phyloP scores from a whole-genome alignment of 1,140 invertebrate species.

The Metopolophium dirhodum region DNA sequence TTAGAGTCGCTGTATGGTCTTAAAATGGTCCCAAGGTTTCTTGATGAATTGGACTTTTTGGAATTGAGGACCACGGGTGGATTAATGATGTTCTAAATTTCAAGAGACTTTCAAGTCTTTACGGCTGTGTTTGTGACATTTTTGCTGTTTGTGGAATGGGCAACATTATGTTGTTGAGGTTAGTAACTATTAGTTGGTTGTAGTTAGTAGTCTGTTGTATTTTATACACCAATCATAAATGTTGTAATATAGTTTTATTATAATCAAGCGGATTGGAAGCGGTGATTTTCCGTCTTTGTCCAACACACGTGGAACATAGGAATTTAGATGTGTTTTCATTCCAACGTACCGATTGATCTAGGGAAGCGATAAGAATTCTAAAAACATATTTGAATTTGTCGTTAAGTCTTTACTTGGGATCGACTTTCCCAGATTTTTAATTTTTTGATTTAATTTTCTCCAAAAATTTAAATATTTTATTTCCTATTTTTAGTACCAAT shows the following conservation, averaged over 20 bases:
- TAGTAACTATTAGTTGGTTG: neutral
- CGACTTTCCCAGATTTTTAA: no score
- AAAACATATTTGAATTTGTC: no score
- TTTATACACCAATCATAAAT: neutral
- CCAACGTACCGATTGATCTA: no score
- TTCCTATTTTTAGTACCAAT: no score
- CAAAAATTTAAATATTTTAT: no score
- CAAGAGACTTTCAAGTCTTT: neutral
- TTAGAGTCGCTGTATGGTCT: neutral
- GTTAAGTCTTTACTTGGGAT: no score
- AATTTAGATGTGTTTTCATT: no score
- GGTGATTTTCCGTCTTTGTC: no score
- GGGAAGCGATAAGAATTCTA: no score
- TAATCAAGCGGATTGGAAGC: no score
- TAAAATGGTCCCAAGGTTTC: neutral
- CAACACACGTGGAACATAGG: no score
- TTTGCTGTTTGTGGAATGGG: neutral
- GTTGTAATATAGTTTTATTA: neutral
- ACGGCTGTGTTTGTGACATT: neutral
- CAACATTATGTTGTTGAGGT: neutral
- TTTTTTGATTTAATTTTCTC: no score
- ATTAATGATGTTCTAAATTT: conserved; percentile 36
- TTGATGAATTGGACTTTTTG: conserved; percentile 2
- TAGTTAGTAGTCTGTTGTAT: neutral
- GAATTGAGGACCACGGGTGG: neutral